Conservation (phyloP, 2,113 vertebrate species). For the Telmatochromis sp. region DNA sequence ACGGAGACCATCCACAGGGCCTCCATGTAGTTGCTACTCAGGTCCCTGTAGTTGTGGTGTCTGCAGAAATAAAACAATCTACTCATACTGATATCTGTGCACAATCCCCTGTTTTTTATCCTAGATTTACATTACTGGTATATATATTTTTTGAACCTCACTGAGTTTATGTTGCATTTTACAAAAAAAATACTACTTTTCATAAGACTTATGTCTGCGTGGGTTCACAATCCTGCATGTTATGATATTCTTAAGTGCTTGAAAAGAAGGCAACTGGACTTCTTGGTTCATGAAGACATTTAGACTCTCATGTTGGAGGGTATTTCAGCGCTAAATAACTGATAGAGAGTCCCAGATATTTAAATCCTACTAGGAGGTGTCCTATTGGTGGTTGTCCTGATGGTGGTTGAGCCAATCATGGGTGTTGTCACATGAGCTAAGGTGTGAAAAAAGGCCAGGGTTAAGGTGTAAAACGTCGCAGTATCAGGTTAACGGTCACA, state of each 20-base stretch:
- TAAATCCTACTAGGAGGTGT: neutral
- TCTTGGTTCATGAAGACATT: neutral
- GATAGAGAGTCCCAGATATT: neutral
- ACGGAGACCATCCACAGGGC: slow-evolving; percentile 97
- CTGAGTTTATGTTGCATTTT: neutral
- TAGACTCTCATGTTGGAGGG: neutral
- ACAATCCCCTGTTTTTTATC: neutral
- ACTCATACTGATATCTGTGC: neutral
- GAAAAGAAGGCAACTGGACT: neutral
- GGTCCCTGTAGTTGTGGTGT: slow-evolving; percentile 92
- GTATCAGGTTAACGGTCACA: neutral
- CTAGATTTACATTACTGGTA: neutral
- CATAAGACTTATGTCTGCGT: neutral
- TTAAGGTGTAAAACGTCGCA: neutral
- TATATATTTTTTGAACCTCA: neutral
- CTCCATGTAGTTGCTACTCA: slow-evolving; percentile 95
- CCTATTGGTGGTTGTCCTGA: neutral
- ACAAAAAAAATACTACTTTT: neutral
- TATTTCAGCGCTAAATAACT: neutral
- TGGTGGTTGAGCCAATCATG: neutral
- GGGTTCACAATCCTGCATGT: neutral
- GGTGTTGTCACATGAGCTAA: neutral
- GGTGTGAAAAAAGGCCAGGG: neutral
- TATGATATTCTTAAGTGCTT: neutral
- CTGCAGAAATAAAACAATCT: slow-evolving; percentile 50